Evolutionary conservation across 2,113 vertebrate genomes (phyloP), one percentile per base, ranked within the genome.

Genomic region (Anolis carolinensis): DNA sequence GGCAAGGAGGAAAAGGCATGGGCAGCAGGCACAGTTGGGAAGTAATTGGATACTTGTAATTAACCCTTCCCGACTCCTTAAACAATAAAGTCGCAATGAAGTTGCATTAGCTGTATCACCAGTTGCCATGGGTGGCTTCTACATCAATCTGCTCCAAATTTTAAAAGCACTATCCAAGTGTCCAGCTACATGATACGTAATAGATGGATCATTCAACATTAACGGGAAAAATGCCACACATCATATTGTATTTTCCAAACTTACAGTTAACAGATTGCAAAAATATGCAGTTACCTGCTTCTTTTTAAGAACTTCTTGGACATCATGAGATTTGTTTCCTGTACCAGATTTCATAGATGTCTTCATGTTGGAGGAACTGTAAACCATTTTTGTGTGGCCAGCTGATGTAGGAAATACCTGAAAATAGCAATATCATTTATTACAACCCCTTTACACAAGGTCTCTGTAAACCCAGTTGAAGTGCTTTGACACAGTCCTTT

Each of bases 231-330:
- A n/a, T 59, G 25, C n/a, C 11, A 59, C 11, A 52, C 34, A 36
- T 34, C 25, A 11, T 34, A 71, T 63, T 52, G 0, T 0, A 62
- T 79, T 30, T 30, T 9, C 14, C 79, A 76, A 34, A 32, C 59
- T 80, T 44, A 75, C 0, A 23, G 67, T 6, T 0, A 2, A 70
- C 63, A 9, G 27, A 32, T 1, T 14, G 30, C 59, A 63, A 27
- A 75, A 70, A n/a, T n/a, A 13, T 72, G 16, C 0, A 70, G 23
- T 90, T 93, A 97, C 99, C 97, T 99, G 99, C 67, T 99, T 99
- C 95, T 99, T 99, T 95, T 98, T 99, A 85, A 98, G 94, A 90
- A 95, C 97, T 95, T 99, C 98, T 93, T 98, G 98, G 63, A 97
- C 93, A 89, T 98, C 98, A 0, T 98, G 97, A 74, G 97, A 97